A percentile compares a stretch with the other conserved stretches of the same genome.
phyloP scores from a whole-genome alignment of 1,140 invertebrate genomes.

The Scaptodrosophila lebanonensis region DNA sequence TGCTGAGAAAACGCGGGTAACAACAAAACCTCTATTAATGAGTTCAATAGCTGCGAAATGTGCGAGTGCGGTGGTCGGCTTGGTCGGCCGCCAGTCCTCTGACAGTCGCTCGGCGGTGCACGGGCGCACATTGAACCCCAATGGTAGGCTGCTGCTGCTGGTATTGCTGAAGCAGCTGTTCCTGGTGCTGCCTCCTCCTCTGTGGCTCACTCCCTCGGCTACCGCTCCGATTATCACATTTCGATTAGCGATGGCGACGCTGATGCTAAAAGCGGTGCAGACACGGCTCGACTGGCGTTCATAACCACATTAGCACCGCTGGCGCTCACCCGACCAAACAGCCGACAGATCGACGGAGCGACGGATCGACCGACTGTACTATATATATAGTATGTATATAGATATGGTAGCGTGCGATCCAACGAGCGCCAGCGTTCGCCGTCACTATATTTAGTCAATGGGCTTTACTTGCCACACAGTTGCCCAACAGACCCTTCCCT shows the following conservation, averaged over 20 bases:
- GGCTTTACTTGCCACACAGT: conserved; percentile 17
- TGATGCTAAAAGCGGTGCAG: conserved; percentile 11
- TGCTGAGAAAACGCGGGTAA: conserved; percentile 24
- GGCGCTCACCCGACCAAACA: conserved; percentile 50
- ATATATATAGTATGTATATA: too few relatives aligned
- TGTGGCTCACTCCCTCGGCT: background rate
- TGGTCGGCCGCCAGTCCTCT: background rate
- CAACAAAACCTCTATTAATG: conserved; percentile 51
- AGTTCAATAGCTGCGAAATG: conserved; percentile 65
- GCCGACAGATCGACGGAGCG: background rate
- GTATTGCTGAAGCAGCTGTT: conserved; percentile 23
- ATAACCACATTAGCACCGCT: conserved; percentile 70
- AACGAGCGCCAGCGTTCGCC: conserved; percentile 50
- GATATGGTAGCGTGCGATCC: conserved; percentile 46
- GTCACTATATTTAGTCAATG: conserved; percentile 22
- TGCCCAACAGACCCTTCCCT: background rate
- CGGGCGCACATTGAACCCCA: conserved; percentile 19
- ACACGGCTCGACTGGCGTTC: conserved; percentile 53
- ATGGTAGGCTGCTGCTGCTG: conserved; percentile 28
- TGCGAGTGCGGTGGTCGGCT: conserved; percentile 35
- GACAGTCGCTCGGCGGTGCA: background rate
- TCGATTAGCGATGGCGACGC: conserved; percentile 35
- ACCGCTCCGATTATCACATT: conserved; percentile 62
- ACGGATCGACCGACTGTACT: background rate
- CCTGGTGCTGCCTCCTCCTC: conserved; percentile 15